These are phyloP conservation scores for Coranthus polyacanthus DNA, from an alignment of 2,797 vertebrate genomes.

Conservation along the genomic window DNA sequence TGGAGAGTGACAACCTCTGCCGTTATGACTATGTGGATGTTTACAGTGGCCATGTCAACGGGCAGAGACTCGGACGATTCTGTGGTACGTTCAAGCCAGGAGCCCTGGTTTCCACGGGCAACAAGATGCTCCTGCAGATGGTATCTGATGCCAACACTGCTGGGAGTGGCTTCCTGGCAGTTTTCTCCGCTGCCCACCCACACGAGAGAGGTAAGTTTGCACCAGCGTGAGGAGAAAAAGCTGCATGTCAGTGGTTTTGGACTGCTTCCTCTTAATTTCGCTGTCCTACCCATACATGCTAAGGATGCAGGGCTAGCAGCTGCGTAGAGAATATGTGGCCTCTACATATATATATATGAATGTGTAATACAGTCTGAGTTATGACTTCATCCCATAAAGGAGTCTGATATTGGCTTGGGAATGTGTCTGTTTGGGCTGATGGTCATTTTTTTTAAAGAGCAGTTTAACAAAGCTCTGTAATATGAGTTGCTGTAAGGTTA, in stretches of 20 bases:
- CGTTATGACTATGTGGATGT: conserved; percentile 97
- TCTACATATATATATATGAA: not conserved
- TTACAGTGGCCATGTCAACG: conserved; percentile 89
- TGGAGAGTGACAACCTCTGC: conserved; percentile 95
- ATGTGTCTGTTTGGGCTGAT: too few species aligned
- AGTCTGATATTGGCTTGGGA: conserved; percentile 13
- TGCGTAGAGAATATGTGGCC: conserved; percentile 18
- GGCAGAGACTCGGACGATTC: conserved; percentile 95
- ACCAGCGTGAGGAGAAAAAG: not conserved
- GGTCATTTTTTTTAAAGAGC: conserved; percentile 46
- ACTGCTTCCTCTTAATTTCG: not conserved
- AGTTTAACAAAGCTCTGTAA: too few species aligned
- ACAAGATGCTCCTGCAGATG: conserved; percentile 99
- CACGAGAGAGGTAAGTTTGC: conserved; percentile 91
- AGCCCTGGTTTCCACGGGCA: conserved; percentile 92
- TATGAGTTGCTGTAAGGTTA: conserved; percentile 17
- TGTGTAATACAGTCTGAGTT: conserved; percentile 21
- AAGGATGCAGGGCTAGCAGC: not conserved
- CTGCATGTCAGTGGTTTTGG: not conserved
- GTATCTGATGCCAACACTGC: conserved; percentile 97
- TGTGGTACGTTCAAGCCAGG: conserved; percentile 96
- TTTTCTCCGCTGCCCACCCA: conserved; percentile 93
- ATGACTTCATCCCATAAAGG: conserved; percentile 29
- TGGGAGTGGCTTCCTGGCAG: conserved; percentile 95
- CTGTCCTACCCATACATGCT: not conserved